Evolutionary conservation across 2,888 invertebrate species (phyloP), one percentile per base, ranked within the genome.

Genomic region (Prosopocoilus inquinatus): DNA sequence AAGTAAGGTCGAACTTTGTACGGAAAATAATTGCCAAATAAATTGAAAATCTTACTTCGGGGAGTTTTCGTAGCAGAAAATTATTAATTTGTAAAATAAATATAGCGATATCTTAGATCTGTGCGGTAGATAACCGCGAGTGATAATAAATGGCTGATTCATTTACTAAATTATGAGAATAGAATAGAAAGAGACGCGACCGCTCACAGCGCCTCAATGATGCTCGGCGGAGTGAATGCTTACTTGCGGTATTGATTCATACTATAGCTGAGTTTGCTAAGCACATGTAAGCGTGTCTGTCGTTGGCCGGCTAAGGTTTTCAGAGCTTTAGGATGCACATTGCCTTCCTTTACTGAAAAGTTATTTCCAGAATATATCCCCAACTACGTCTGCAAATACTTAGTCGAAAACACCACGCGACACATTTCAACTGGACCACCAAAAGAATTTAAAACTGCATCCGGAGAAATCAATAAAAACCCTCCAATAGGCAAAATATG

Each of bases 161-260:
- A 49, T 50, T 54, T 50, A 45, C 33, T 15, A 53, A 44, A 45
- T 54, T 49, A 54, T 43, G 39, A 55, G 52, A 50, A 34, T 15
- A 13, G 36, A 16, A 15, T 28, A 9, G 48, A 61, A 61, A 53
- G 52, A 53, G 49, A 61, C 60, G 63, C 61, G 55, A 52, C 59
- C 63, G 60, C 59, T 47, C 41, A 36, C 51, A 56, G 50, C 52
- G 60, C 57, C 56, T 50, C 59, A 55, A 59, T 57, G 56, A 57
- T 52, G 49, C 56, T 51, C 55, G 52, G 51, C 57, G 58, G 54
- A 57, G 51, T 57, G 58, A 62, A 60, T 62, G 60, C 63, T 63
- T 61, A 61, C 63, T 63, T 61, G 60, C 47, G 54, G 66, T 63
- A 63, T 64, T 64, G 66, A 62, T 64, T 64, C 61, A 56, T 56